A percentile compares a stretch with the other conserved stretches of the same genome.
phyloP scores from a whole-genome alignment of 2,888 invertebrate genomes.

The Thymelicus acteon region DNA sequence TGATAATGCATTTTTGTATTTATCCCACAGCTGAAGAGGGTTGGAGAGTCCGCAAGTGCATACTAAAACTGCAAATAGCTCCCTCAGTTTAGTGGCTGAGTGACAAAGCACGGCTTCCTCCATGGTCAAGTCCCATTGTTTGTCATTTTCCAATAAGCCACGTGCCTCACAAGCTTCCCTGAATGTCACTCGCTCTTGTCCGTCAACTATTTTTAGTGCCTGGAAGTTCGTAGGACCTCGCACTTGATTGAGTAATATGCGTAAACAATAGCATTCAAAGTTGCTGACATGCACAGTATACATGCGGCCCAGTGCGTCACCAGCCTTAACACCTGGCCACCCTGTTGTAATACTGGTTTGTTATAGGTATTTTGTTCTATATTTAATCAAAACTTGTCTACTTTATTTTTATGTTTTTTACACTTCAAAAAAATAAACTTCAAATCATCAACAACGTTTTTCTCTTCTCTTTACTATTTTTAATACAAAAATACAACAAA shows the following conservation, averaged over 20 bases:
- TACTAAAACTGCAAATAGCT: constrained; percentile 45
- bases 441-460: too few species aligned
- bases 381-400: too few species aligned
- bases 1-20: constrained; percentile 32
- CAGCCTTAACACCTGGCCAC: constrained; percentile 43
- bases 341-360: too few species aligned
- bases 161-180: constrained; percentile 49
- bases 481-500: too few species aligned
- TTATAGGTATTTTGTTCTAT: too few species aligned
- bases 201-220: constrained; percentile 52
- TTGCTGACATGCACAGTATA: constrained; percentile 48
- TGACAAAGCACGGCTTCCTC: constrained; percentile 48
- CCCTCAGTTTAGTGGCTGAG: constrained; percentile 40
- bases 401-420: too few species aligned
- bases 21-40: constrained; percentile 45
- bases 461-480: too few species aligned
- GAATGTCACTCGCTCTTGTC: constrained; percentile 48
- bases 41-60: constrained; percentile 44
- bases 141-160: constrained; percentile 52
- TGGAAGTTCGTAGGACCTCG: neutral
- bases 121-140: constrained; percentile 38
- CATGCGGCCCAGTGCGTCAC: constrained; percentile 46
- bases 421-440: too few species aligned
- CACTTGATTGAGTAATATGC: constrained; percentile 24
- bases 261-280: too few species aligned